Conservation (phyloP, 2,888 invertebrate species). For the Rhimphoctona megacephalus region DNA sequence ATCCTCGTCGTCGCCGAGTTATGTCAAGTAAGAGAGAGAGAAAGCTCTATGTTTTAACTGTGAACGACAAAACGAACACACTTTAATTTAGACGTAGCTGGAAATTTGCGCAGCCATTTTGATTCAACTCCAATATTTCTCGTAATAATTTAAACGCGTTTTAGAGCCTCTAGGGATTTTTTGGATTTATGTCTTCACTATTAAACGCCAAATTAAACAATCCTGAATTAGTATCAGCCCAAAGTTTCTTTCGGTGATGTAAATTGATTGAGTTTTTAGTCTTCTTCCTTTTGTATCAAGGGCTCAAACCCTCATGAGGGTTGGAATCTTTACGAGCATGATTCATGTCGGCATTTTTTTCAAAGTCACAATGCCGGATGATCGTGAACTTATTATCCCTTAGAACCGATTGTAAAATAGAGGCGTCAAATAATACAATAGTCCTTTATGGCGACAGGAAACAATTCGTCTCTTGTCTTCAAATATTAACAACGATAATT, state of each 20-base stretch:
- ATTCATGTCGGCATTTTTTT: not conserved
- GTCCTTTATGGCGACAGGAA: not conserved
- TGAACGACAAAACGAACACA: conserved; percentile 42
- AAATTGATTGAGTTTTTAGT: not conserved
- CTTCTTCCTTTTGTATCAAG: not conserved
- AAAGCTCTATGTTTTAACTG: no score
- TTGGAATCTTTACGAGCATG: not conserved
- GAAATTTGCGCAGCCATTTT: not conserved
- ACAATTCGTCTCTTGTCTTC: not conserved
- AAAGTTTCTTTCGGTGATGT: not conserved
- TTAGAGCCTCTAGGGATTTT: not conserved
- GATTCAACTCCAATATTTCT: not conserved
- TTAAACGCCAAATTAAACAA: not conserved
- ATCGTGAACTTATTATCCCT: not conserved
- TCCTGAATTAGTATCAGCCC: not conserved
- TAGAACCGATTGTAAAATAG: not conserved
- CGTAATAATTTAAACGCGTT: not conserved
- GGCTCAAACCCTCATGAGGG: not conserved
- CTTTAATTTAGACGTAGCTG: not conserved
- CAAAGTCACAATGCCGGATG: not conserved
- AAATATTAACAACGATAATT: not conserved
- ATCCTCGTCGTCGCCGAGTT: conserved; percentile 40
- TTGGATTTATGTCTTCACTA: not conserved
- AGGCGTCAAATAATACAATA: not conserved
- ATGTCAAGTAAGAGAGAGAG: conserved; percentile 40